A percentile compares a stretch with the other conserved stretches of the same genome.
Conservation (phyloP, 2,888 invertebrate species). For the Escarpia spicata region DNA sequence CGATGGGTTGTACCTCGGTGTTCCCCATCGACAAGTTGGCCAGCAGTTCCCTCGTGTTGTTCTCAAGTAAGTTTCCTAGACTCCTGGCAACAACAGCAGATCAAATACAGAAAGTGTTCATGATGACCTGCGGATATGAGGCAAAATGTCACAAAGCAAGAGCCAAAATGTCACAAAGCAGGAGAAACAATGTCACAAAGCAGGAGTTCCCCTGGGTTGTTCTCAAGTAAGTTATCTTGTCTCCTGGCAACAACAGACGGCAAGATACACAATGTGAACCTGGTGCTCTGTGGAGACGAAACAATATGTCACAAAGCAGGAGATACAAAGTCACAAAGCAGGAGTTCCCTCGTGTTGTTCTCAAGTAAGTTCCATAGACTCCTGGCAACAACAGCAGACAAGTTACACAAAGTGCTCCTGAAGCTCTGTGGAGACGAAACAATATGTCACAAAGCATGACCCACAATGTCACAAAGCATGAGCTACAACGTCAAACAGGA, state of each 20-base stretch:
- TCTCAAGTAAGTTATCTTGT: background rate
- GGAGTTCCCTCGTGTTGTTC: conserved; percentile 31
- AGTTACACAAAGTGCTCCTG: too few relatives aligned
- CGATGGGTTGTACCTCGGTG: conserved; percentile 74
- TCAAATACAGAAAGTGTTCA: too few relatives aligned
- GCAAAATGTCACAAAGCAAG: too few relatives aligned
- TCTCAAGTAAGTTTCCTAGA: background rate
- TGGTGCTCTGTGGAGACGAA: too few relatives aligned
- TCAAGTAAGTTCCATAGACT: background rate
- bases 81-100: background rate
- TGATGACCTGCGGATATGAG: too few relatives aligned
- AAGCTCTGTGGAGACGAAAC: too few relatives aligned
- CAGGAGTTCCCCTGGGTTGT: conserved; percentile 29
- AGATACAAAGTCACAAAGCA: too few relatives aligned
- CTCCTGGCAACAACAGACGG: background rate
- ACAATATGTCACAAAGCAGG: too few relatives aligned
- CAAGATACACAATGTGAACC: background rate
- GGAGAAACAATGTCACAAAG: too few relatives aligned
- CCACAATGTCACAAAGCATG: too few relatives aligned
- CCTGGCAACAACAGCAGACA: background rate
- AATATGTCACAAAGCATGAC: too few relatives aligned
- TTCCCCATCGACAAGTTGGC: conserved; percentile 39
- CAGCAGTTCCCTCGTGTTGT: conserved; percentile 35
- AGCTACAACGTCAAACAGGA: background rate
- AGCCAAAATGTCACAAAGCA: too few relatives aligned